Evolutionary conservation across 2,113 vertebrate species (phyloP).

Genomic region (Malurus alboscapulatus): DNA sequence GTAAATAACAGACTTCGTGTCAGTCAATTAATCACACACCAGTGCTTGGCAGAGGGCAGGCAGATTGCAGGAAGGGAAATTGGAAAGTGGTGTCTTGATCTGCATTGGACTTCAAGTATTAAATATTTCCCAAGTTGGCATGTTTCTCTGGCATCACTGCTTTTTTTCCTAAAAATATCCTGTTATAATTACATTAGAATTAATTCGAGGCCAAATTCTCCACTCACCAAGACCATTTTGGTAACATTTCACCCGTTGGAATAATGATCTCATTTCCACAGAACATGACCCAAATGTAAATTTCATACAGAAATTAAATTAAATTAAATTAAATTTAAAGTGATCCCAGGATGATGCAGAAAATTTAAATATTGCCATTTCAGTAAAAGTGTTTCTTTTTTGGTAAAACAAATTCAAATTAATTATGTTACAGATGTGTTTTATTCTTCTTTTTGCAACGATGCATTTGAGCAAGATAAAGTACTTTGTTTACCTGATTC

Average conservation of each 20-base stretch:
- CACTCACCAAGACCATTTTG: background rate
- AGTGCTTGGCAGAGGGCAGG: constrained; percentile 56
- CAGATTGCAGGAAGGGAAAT: constrained; percentile 40
- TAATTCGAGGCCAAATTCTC: background rate
- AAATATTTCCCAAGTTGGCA: background rate
- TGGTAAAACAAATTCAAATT: background rate
- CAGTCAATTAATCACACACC: constrained; percentile 65
- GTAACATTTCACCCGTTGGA: background rate
- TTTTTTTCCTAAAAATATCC: background rate
- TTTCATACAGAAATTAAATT: background rate
- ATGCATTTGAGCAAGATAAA: constrained; percentile 14
- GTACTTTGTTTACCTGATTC: constrained; percentile 36
- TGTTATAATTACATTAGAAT: background rate
- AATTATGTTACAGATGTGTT: background rate
- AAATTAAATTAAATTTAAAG: background rate
- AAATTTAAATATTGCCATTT: background rate
- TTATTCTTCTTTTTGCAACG: background rate
- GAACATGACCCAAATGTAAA: background rate
- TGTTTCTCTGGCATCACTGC: background rate
- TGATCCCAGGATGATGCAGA: background rate
- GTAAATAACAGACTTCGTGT: constrained; percentile 61
- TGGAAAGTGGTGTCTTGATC: background rate
- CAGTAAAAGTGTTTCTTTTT: background rate
- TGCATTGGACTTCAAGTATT: background rate
- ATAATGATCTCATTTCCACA: background rate